Evolutionary conservation across 2,797 vertebrate genomes (phyloP).

Genomic region (Protonibea diacanthus): DNA sequence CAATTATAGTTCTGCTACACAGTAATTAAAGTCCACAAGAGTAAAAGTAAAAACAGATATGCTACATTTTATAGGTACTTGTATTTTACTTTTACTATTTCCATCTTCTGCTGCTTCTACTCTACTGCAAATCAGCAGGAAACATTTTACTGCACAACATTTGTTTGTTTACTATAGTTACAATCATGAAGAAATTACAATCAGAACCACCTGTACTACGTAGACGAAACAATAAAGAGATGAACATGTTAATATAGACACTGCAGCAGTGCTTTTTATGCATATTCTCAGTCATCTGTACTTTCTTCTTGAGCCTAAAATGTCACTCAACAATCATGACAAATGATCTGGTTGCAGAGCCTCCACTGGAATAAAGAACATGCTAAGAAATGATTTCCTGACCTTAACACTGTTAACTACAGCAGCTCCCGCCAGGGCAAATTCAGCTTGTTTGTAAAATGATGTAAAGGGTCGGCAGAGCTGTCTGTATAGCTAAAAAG

Average conservation of each 20-base stretch:
- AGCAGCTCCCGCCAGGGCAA: not conserved
- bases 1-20: not conserved
- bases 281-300: not conserved
- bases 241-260: too few species aligned
- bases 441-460: constrained; percentile 9
- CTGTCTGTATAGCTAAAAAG: not conserved
- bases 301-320: not conserved
- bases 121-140: not conserved
- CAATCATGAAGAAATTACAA: too few species aligned
- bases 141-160: not conserved
- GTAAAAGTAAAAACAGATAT: not conserved
- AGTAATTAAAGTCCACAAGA: not conserved
- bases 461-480: not conserved
- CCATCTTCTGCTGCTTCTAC: not conserved
- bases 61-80: not conserved
- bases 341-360: constrained; percentile 5
- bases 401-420: constrained; percentile 9
- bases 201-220: too few species aligned
- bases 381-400: not conserved
- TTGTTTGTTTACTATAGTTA: not conserved
- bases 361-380: constrained; percentile 8
- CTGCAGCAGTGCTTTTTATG: not conserved
- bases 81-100: not conserved
- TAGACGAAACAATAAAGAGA: too few species aligned
- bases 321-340: not conserved